Percentiles rank a stretch among this genome's conserved stretches.
phyloP scores from a whole-genome alignment of 2,113 vertebrate genomes.

The Pseudopodoces humilis region DNA sequence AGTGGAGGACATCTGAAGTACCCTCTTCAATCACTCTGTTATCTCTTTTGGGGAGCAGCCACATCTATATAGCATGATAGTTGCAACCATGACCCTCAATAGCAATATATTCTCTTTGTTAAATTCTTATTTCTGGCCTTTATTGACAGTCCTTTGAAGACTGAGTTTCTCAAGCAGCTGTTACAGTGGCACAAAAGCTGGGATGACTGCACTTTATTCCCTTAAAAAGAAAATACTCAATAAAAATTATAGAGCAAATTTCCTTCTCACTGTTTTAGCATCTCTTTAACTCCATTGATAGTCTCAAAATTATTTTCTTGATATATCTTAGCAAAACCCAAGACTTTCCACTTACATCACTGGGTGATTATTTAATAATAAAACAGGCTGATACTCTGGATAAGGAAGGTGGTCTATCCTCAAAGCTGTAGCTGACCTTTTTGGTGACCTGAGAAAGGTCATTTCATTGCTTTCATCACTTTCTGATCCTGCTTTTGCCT shows the following conservation, averaged over 20 bases:
- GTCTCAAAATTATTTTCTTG: not conserved
- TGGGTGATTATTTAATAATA: not conserved
- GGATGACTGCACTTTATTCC: not conserved
- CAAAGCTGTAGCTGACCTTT: not conserved
- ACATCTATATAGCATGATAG: not conserved
- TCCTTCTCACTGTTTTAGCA: not conserved
- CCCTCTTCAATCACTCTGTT: not conserved
- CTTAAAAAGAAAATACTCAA: not conserved
- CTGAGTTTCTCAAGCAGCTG: not conserved
- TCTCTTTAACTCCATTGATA: not conserved
- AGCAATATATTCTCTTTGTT: slow-evolving; percentile 26
- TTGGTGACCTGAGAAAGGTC: not conserved
- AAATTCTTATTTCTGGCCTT: slow-evolving; percentile 29
- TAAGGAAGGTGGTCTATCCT: not conserved
- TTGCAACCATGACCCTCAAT: not conserved
- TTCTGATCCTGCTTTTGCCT: not conserved
- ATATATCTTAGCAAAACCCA: not conserved
- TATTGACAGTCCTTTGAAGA: not conserved
- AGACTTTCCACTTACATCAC: not conserved
- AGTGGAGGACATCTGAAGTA: slow-evolving; percentile 16
- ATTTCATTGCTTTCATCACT: not conserved
- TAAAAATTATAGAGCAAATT: not conserved
- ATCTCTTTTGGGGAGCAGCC: not conserved
- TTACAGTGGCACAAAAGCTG: not conserved
- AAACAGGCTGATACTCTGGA: rapidly evolving